phyloP scores from a whole-genome alignment of 2,113 vertebrate species.

The Columbina picui region DNA sequence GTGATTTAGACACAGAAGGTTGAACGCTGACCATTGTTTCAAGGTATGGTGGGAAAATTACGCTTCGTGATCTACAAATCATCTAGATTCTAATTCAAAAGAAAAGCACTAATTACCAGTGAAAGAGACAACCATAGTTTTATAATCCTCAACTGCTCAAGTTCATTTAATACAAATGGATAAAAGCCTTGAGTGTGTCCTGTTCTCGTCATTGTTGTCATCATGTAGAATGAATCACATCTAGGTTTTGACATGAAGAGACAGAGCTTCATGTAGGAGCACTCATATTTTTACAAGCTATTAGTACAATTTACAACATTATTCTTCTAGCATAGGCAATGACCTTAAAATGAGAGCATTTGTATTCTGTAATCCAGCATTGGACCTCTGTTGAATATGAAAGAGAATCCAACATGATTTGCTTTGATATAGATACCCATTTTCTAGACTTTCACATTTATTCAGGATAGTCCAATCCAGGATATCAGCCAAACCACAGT shows the following conservation, averaged over 20 bases:
- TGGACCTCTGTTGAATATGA: neutral
- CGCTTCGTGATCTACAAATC: neutral
- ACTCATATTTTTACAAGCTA: neutral
- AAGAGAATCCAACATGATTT: neutral
- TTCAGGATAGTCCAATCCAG: neutral
- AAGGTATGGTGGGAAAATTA: neutral
- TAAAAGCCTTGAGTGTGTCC: neutral
- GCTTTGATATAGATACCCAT: neutral
- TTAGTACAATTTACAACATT: neutral
- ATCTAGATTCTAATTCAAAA: neutral
- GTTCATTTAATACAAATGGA: neutral
- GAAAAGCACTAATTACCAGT: neutral
- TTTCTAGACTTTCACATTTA: neutral
- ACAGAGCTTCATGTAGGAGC: neutral
- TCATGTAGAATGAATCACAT: neutral
- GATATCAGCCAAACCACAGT: neutral
- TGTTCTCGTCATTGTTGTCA: neutral
- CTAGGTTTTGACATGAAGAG: neutral
- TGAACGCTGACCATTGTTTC: neutral
- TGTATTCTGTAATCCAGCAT: neutral
- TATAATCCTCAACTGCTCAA: neutral
- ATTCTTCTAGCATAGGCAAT: neutral
- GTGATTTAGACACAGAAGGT: neutral
- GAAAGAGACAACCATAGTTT: neutral
- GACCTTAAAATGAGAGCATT: neutral